Conservation (phyloP, 2,888 invertebrate species). For the Chloroclysta siterata region DNA sequence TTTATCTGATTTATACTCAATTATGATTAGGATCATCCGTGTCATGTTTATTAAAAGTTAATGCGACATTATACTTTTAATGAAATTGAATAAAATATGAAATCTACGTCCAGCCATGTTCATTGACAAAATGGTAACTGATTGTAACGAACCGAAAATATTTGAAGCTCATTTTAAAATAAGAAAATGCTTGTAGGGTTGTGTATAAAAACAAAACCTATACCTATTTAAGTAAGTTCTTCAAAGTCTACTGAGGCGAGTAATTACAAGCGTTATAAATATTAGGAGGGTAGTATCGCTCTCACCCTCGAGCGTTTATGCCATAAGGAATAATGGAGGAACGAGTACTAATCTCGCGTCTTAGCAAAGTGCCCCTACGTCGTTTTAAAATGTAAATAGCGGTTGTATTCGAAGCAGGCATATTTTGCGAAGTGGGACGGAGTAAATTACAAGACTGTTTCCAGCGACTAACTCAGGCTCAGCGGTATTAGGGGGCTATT, state of each 20-base stretch:
- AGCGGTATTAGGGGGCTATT: constrained; percentile 69
- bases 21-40: constrained; percentile 42
- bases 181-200: background rate
- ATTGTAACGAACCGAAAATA: background rate
- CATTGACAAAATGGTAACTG: background rate
- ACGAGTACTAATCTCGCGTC: constrained; percentile 50
- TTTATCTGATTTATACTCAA: constrained; percentile 52
- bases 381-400: constrained; percentile 56
- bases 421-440: constrained; percentile 59
- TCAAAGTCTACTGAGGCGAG: constrained; percentile 22
- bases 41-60: constrained; percentile 34
- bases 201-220: too few species aligned
- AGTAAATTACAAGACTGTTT: constrained; percentile 69
- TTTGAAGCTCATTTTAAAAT: background rate
- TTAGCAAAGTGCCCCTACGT: constrained; percentile 41
- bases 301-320: constrained; percentile 32
- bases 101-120: background rate
- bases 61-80: constrained; percentile 21
- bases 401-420: constrained; percentile 53
- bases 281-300: constrained; percentile 26
- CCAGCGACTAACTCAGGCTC: constrained; percentile 56
- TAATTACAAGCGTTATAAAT: constrained; percentile 35
- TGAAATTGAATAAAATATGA: background rate
- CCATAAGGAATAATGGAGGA: constrained; percentile 48
- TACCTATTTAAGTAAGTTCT: background rate